Evolutionary conservation across 2,888 invertebrate species (phyloP), one percentile per base, ranked within the genome.

Genomic region (Encarsia formosa): DNA sequence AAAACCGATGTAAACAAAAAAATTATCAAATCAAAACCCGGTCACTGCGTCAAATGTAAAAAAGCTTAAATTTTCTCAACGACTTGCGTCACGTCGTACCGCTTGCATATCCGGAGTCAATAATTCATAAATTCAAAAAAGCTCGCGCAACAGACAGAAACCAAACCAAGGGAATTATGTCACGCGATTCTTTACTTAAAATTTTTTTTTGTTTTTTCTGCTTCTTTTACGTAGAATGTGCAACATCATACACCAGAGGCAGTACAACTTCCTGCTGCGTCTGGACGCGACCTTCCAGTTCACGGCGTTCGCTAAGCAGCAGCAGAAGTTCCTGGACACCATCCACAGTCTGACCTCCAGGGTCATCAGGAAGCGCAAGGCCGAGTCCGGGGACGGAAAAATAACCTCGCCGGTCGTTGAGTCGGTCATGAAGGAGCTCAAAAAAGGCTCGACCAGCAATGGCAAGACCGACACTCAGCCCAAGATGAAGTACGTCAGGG

Each of bases 231-330:
- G 22, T 35, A 80, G 79, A 55, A 75, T 81, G 77, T 80, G 80
- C 61, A 76, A 79, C 57, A 78, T 81, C 42, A 65, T 80, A 11
- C 80, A 80, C 59, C 69, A 74, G 57, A 71, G 80, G 35, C 77
- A 77, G 35, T 76, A 77, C 61, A 76, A 79, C 59, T 47, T 78
- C 3, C 71, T 77, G 66, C 59, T 79, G 32, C 65, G 78, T 48
- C 67, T 73, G 0, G 76, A 79, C 38, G 58, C 73, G 11, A 54
- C 79, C 1, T 81, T 79, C 67, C 70, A 75, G 24, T 69, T 75
- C 19, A 72, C 79, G 0, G 73, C 67, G n/a, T 73, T 74, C 53
- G 74, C 75, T 19, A 73, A 71, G 41, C 59, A 74, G 19, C 79
- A 80, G 59, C 61, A 70, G 16, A 65, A 74, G 45, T 67, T 78